Evolutionary conservation across 1,140 invertebrate species (phyloP).

Genomic region (Bombus confusus): DNA sequence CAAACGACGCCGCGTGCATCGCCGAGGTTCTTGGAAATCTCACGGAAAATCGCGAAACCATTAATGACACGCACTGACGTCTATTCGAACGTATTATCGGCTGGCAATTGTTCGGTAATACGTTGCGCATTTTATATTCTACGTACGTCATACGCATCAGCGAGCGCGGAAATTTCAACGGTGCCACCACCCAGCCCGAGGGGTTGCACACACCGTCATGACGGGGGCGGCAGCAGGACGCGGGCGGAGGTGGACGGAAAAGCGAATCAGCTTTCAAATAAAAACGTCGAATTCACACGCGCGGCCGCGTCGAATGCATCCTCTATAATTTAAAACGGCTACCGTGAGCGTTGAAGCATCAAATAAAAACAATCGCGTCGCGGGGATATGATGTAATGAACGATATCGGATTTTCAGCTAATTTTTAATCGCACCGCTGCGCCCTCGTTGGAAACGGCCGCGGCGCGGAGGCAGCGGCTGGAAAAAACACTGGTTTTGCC

Average conservation of each 20-base stretch:
- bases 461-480: background rate
- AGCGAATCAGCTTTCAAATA: constrained; percentile 70
- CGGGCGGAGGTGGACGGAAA: constrained; percentile 36
- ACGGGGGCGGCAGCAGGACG: background rate
- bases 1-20: no score
- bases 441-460: background rate
- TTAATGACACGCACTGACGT: constrained; percentile 65
- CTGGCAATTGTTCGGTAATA: constrained; percentile 66
- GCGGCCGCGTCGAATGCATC: constrained; percentile 57
- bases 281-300: constrained; percentile 66
- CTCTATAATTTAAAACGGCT: constrained; percentile 65
- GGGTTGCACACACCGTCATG: background rate
- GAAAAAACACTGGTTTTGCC: background rate
- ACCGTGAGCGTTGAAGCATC: constrained; percentile 60
- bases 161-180: constrained; percentile 61
- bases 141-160: constrained; percentile 68
- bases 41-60: constrained; percentile 44
- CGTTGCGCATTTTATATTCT: constrained; percentile 71
- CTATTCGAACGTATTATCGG: constrained; percentile 63
- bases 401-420: constrained; percentile 63
- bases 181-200: constrained; percentile 8
- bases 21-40: constrained; percentile 8
- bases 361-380: constrained; percentile 60
- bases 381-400: constrained; percentile 64
- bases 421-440: constrained; percentile 40